These are phyloP conservation scores for Umimayanthus chanpuru DNA, from an alignment of 92 coral and sea anemone genomes.

Conservation along the genomic window DNA sequence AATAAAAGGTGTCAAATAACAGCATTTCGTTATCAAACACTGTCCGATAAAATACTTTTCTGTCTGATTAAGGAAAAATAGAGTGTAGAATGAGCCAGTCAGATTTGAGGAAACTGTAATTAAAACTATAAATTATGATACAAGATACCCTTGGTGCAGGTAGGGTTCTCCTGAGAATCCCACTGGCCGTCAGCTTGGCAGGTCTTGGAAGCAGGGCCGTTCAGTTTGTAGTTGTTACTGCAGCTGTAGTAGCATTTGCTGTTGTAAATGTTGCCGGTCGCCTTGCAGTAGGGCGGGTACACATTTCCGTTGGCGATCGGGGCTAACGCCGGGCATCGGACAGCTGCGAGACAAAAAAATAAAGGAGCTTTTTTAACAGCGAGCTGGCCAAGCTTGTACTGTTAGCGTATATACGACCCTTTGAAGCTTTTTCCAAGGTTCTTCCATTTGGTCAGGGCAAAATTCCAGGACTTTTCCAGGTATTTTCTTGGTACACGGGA, in stretches of 20 bases:
- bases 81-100: too few relatives aligned
- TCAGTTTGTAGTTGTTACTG: conserved; percentile 57
- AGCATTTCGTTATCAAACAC: too few relatives aligned
- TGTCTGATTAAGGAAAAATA: too few relatives aligned
- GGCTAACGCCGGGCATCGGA: conserved; percentile 69
- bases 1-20: too few relatives aligned
- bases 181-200: conserved; percentile 76
- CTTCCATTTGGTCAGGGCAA: too few relatives aligned
- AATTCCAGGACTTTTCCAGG: too few relatives aligned
- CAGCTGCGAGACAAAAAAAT: conserved; percentile 46
- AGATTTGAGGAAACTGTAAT: too few relatives aligned
- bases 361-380: neutral
- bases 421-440: too few relatives aligned
- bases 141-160: conserved; percentile 55
- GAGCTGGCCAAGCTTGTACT: neutral
- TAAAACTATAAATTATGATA: too few relatives aligned
- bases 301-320: conserved; percentile 72
- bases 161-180: conserved; percentile 59
- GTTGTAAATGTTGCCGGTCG: conserved; percentile 63
- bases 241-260: conserved; percentile 68
- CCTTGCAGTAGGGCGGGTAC: conserved; percentile 61
- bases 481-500: too few relatives aligned
- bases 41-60: too few relatives aligned
- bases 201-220: conserved; percentile 59
- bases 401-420: too few relatives aligned